These are phyloP conservation scores for Hystrix brachyura DNA, from an alignment of 2,113 vertebrate genomes.

Conservation along the genomic window DNA sequence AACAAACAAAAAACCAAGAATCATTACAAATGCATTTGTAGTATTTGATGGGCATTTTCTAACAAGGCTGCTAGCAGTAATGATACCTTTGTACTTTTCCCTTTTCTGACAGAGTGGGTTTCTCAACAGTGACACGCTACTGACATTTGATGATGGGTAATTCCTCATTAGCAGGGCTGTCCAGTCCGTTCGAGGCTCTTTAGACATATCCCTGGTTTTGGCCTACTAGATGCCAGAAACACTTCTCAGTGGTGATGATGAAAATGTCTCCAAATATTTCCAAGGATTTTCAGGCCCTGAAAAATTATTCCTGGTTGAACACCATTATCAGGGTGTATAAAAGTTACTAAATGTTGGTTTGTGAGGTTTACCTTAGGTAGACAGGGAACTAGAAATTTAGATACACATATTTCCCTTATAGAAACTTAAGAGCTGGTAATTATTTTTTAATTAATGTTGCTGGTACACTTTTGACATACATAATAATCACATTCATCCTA, in stretches of 20 bases:
- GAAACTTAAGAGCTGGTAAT: neutral
- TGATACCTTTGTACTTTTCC: neutral
- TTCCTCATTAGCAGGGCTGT: neutral
- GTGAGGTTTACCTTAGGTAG: neutral
- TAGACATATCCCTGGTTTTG: neutral
- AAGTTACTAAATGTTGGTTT: neutral
- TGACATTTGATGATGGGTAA: neutral
- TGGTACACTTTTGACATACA: neutral
- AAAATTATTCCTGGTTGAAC: neutral
- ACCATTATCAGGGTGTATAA: neutral
- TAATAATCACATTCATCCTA: neutral
- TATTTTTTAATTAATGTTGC: neutral
- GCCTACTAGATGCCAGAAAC: neutral
- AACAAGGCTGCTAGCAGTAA: neutral
- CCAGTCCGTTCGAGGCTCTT: neutral
- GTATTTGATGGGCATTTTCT: constrained; percentile 16
- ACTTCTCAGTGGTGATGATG: neutral
- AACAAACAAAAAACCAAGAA: neutral
- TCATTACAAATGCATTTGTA: neutral
- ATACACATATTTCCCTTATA: neutral
- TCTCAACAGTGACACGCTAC: neutral
- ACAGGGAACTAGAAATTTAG: neutral
- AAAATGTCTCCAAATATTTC: neutral
- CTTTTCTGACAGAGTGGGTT: neutral
- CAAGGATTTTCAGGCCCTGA: neutral